Conservation (phyloP, 2,888 invertebrate genomes). For the Spilarctia lutea region DNA sequence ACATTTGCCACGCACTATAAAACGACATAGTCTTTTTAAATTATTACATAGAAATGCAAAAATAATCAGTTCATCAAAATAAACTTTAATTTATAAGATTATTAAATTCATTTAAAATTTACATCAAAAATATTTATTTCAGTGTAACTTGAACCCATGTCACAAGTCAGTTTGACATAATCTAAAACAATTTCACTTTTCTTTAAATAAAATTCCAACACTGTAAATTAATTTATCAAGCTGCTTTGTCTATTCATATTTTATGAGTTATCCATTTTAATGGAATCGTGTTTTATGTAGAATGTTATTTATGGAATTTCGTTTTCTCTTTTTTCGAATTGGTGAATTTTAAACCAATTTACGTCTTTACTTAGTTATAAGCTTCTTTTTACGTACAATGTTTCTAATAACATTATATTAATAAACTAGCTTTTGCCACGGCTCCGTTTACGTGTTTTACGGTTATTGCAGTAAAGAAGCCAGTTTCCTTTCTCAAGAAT, state of each 20-base stretch:
- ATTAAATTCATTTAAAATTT: background rate
- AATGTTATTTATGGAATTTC: background rate
- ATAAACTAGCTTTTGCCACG: too few species aligned
- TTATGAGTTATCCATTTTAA: background rate
- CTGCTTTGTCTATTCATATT: background rate
- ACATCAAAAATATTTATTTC: background rate
- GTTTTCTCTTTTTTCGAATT: background rate
- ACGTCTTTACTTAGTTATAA: too few species aligned
- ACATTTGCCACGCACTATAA: too few species aligned
- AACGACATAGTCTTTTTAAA: background rate
- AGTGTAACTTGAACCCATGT: background rate
- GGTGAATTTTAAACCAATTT: too few species aligned
- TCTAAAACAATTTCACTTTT: background rate
- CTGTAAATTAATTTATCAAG: background rate
- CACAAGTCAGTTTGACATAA: background rate
- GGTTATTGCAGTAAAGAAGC: background rate
- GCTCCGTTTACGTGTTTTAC: too few species aligned
- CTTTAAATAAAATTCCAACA: background rate
- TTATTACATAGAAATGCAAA: background rate
- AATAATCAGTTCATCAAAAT: background rate
- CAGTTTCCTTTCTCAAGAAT: too few species aligned
- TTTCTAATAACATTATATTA: too few species aligned
- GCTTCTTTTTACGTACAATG: too few species aligned
- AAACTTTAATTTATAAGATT: background rate
- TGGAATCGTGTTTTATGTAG: background rate